These are phyloP conservation scores for Agonopterix alstromeriana DNA, from an alignment of 2,888 invertebrate genomes.

Conservation along the genomic window DNA sequence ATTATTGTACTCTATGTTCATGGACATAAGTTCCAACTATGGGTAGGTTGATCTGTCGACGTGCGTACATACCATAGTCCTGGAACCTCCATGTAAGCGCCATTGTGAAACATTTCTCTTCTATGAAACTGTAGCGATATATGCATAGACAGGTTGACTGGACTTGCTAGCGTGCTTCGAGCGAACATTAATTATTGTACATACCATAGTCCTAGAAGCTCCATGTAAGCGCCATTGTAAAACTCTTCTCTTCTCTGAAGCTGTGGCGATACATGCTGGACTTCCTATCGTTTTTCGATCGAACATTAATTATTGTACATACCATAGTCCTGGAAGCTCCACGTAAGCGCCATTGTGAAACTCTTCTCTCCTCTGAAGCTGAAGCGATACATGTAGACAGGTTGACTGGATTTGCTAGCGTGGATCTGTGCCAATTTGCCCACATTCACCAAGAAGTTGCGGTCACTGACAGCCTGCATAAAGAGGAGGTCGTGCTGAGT, in stretches of 20 bases:
- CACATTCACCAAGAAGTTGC: slow-evolving; percentile 78
- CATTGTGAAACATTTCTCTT: slow-evolving; percentile 70
- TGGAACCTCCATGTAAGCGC: slow-evolving; percentile 51
- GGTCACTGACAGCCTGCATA: slow-evolving; percentile 78
- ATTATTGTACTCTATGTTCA: no score
- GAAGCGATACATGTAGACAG: slow-evolving; percentile 80
- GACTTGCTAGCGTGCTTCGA: slow-evolving; percentile 12
- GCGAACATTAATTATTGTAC: neutral
- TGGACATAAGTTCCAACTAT: no score
- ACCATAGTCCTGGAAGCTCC: slow-evolving; percentile 76
- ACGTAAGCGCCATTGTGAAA: slow-evolving; percentile 68
- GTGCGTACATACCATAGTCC: slow-evolving; percentile 75
- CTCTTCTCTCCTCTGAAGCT: slow-evolving; percentile 77
- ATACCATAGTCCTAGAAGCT: slow-evolving; percentile 76
- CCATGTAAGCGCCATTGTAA: slow-evolving; percentile 68
- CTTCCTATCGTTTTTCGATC: slow-evolving; percentile 43
- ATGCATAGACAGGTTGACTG: slow-evolving; percentile 79
- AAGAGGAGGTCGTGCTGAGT: neutral
- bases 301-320: slow-evolving; percentile 2
- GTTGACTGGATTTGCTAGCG: slow-evolving; percentile 68
- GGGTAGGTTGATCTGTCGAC: no score
- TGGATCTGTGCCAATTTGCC: slow-evolving; percentile 78
- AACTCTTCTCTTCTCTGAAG: slow-evolving; percentile 76
- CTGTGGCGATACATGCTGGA: slow-evolving; percentile 78
- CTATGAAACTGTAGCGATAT: slow-evolving; percentile 79